Percentiles rank a stretch among this genome's conserved stretches.
Conservation (phyloP, 2,797 vertebrate genomes). For the Gallinago solitaria region DNA sequence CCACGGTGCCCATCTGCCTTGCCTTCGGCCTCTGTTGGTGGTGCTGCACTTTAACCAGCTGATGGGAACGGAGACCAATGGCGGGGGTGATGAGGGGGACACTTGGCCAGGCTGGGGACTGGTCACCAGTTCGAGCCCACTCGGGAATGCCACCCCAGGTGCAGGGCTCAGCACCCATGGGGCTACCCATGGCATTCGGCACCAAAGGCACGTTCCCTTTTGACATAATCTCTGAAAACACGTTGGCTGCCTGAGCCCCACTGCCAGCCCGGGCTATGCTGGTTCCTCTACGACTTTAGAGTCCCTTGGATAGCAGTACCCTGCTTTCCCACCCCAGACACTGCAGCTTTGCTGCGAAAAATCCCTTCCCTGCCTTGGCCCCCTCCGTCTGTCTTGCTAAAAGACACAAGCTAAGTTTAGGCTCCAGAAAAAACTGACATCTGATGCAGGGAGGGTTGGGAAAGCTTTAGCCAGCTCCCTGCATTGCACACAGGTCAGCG, state of each 20-base stretch:
- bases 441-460: neutral
- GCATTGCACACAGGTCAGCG: rapidly evolving
- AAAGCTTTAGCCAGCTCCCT: neutral
- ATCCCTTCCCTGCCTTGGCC: neutral
- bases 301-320: neutral
- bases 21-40: rapidly evolving
- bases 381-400: neutral
- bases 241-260: rapidly evolving
- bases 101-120: neutral
- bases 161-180: neutral
- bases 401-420: neutral
- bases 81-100: rapidly evolving
- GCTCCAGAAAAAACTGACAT: neutral
- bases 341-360: neutral
- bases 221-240: neutral
- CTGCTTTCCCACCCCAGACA: neutral
- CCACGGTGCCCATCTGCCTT: neutral
- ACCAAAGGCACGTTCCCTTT: neutral
- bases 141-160: rapidly evolving
- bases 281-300: rapidly evolving
- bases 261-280: neutral
- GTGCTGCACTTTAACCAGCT: neutral
- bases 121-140: neutral
- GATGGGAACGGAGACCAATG: neutral
- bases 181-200: rapidly evolving